These are phyloP conservation scores for Holocentrus rufus DNA, from an alignment of 2,797 vertebrate genomes.

Conservation along the genomic window DNA sequence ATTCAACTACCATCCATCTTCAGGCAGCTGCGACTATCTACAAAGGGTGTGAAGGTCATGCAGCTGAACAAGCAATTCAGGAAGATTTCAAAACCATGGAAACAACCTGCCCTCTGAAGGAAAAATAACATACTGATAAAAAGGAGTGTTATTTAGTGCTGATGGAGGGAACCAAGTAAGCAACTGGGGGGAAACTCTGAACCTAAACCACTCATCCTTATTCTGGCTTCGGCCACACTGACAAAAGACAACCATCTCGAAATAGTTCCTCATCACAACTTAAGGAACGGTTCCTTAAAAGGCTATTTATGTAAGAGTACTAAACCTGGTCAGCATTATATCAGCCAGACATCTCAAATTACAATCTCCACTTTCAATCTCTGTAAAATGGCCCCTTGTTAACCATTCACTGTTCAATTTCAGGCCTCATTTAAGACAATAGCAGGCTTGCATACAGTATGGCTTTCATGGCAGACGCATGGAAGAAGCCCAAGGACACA, in stretches of 20 bases:
- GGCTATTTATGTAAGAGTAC: constrained; percentile 34
- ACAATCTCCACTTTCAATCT: constrained; percentile 40
- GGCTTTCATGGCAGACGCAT: constrained; percentile 23
- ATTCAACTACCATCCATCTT: constrained; percentile 70
- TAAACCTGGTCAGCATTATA: constrained; percentile 17
- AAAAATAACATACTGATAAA: constrained; percentile 16
- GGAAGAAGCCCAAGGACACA: constrained; percentile 11
- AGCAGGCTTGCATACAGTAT: constrained; percentile 35
- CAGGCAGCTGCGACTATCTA: constrained; percentile 65
- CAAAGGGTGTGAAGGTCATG: constrained; percentile 76
- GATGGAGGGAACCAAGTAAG: background rate
- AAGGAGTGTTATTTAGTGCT: constrained; percentile 22
- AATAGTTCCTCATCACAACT: constrained; percentile 38
- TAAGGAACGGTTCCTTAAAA: constrained; percentile 38
- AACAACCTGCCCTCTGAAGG: constrained; percentile 41
- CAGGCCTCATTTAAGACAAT: constrained; percentile 56
- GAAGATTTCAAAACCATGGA: constrained; percentile 59
- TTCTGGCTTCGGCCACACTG: constrained; percentile 25
- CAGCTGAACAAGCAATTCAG: constrained; percentile 54
- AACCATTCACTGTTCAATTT: constrained; percentile 58
- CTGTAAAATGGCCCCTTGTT: constrained; percentile 40
- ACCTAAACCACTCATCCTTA: constrained; percentile 13
- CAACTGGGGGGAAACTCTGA: background rate
- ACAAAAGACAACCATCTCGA: constrained; percentile 7
- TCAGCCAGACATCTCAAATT: constrained; percentile 30